Evolutionary conservation across 2,888 invertebrate species (phyloP), one percentile per base, ranked within the genome.

Genomic region (Zhengitettix transpicula): DNA sequence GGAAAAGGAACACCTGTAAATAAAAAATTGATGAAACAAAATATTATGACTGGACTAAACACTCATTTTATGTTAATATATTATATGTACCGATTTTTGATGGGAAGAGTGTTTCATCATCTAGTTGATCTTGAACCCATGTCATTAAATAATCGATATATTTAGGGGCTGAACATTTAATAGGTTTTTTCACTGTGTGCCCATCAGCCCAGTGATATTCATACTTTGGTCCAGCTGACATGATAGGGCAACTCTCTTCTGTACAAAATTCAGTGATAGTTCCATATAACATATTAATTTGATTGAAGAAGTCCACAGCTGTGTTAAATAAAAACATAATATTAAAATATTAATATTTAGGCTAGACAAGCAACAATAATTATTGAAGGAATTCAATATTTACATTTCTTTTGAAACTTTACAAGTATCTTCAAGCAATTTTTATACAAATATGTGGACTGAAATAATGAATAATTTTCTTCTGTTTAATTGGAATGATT

Each of bases 171-270:
- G 96, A 97, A 78, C 96, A 98, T 77, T 97, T 97, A 69, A 98
- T 97, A 53, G 97, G 97, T 73, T 98, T 98, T 75, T 98, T 94
- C 40, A 97, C 94, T 0, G 94, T 94, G 70, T 92, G 91, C 0
- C 97, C 97, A 75, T 98, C 97, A 0, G 98, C 98, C 99, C 99
- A 99, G 75, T 97, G 97, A 76, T 99, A 99, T 77, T 99, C 98
- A 72, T 98, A 97, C 77, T 97, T 96, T 64, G 97, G 96, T 53
- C 98, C 98, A 14, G 98, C 98, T 11, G 95, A 96, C 98, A 99
- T 98, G 67, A 98, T 95, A 11, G 91, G 87, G 75, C 95, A 98
- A 66, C 91, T 90, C 69, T 95, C 92, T 73, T 96, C 95, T 7
- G 96, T 95, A 74, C 99, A 99, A 76, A 96, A 97, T 76, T 99